Evolutionary conservation across 1,140 invertebrate species (phyloP).

Genomic region (Potamilus streckersoni): DNA sequence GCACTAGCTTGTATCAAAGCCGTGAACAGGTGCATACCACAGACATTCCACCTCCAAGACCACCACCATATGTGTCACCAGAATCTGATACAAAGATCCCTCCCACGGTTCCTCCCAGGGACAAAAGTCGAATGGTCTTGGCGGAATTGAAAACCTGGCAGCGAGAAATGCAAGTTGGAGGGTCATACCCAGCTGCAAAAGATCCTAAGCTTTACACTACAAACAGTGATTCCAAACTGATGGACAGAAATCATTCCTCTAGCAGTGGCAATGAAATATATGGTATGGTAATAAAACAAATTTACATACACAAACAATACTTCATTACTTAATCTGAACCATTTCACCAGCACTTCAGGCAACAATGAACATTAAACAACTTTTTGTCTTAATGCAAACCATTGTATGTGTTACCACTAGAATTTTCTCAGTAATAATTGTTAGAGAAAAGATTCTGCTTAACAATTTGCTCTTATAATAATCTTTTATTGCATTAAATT

Average conservation of each 20-base stretch:
- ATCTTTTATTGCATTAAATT: too few relatives aligned
- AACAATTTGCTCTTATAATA: too few relatives aligned
- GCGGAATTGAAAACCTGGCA: constrained; percentile 59
- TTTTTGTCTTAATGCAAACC: too few relatives aligned
- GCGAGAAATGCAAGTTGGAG: constrained; percentile 27
- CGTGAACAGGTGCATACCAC: constrained; percentile 4
- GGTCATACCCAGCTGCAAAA: neutral
- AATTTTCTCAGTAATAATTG: too few relatives aligned
- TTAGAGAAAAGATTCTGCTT: too few relatives aligned
- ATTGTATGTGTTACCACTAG: too few relatives aligned
- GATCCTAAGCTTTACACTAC: neutral
- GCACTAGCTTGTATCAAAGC: neutral
- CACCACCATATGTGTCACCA: constrained; percentile 33
- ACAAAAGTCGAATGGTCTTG: constrained; percentile 43
- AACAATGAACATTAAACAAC: too few relatives aligned
- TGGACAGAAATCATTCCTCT: constrained; percentile 15
- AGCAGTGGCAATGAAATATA: constrained; percentile 30
- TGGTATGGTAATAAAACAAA: constrained; percentile 19
- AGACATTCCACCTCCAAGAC: constrained; percentile 5
- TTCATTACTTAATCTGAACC: too few relatives aligned
- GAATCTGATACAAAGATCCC: constrained; percentile 23
- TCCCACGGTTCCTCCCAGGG: constrained; percentile 56
- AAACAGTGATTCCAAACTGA: constrained; percentile 30
- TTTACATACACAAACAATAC: too few relatives aligned
- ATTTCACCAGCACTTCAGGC: too few relatives aligned